Evolutionary conservation across 2,113 vertebrate species (phyloP).

Genomic region (Protomyctophum bolini): DNA sequence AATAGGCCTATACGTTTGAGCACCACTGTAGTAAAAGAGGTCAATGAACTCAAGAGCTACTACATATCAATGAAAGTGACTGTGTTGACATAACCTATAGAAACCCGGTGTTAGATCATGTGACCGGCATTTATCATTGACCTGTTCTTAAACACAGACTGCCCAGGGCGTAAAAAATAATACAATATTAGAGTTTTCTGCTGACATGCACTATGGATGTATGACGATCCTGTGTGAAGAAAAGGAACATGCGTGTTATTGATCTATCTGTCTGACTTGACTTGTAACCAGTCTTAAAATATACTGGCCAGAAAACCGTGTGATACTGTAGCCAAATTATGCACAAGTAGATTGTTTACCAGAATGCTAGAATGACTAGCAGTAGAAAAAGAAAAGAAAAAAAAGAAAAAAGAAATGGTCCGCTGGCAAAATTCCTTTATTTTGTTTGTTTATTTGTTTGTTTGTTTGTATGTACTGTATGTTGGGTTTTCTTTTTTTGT

Average conservation of each 20-base stretch:
- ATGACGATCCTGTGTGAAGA: constrained; percentile 11
- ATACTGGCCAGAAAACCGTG: constrained; percentile 20
- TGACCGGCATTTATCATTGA: constrained; percentile 14
- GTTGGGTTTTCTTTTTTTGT: constrained; percentile 55
- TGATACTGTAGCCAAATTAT: constrained; percentile 43
- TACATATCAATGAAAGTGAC: constrained; percentile 4
- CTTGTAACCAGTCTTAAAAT: constrained; percentile 39
- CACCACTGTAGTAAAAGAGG: not conserved
- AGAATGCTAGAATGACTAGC: constrained; percentile 20
- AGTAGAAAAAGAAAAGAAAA: not conserved
- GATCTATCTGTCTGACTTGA: constrained; percentile 35
- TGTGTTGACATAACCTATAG: constrained; percentile 39
- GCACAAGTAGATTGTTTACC: constrained; percentile 34
- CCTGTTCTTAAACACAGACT: constrained; percentile 10
- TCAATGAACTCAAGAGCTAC: constrained; percentile 9
- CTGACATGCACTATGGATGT: constrained; percentile 34
- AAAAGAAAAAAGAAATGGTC: constrained; percentile 22
- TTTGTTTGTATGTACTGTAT: constrained; percentile 59
- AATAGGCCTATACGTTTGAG: no score
- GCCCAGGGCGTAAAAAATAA: not conserved
- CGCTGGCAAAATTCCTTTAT: constrained; percentile 12
- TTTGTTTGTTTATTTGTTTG: constrained; percentile 36
- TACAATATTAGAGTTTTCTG: constrained; percentile 20
- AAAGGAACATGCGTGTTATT: constrained; percentile 14
- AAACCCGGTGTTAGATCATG: constrained; percentile 39